Evolutionary conservation across 1,140 invertebrate species (phyloP), one percentile per base, ranked within the genome.

Genomic region (Trichogramma pretiosum): DNA sequence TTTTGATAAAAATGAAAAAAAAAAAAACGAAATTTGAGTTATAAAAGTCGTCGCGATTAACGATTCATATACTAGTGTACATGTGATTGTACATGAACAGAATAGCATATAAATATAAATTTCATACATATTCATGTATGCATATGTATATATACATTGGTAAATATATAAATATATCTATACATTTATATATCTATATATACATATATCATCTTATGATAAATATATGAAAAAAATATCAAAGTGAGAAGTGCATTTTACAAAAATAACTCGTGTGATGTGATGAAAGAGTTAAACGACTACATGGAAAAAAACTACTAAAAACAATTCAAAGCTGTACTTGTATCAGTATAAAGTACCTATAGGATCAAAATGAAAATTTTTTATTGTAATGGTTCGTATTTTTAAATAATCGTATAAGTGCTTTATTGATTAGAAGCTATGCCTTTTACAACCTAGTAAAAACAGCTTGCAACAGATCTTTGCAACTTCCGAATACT

Each of bases 121-220:
- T 28, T 53, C 49, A 52, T 56, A 54, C 55, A 54, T 54, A 44
- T 58, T 56, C 53, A 56, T 50, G 60, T 52, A 41, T 53, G 48
- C 48, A 57, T 36, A 55, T 46, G 34, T 17, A 24, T 51, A 24
- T 30, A 36, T 34, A 46, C 24, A 44, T 51, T 40, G 49, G 35
- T 41, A 56, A 14, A 23, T 18, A 28, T 35, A 11, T 46, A 5
- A 18, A 46, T 30, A 28, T 13, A 41, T 41, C 21, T 17, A 32
- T 38, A 19, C 37, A 42, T 30, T n/a, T 7, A 34, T 40, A 39
- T 38, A 50, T 43, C 32, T 28, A 32, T 33, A 21, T 36, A 36
- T 39, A 35, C 24, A 22, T 14, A 23, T 23, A 35, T 40, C 17
- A 26, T 35, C n/a, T n/a, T 11, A 34, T 5, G 7, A 19, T n/a